Percentiles rank a stretch among this genome's conserved stretches.
phyloP scores from a whole-genome alignment of 2,797 vertebrate genomes.

The Anas bahamensis region DNA sequence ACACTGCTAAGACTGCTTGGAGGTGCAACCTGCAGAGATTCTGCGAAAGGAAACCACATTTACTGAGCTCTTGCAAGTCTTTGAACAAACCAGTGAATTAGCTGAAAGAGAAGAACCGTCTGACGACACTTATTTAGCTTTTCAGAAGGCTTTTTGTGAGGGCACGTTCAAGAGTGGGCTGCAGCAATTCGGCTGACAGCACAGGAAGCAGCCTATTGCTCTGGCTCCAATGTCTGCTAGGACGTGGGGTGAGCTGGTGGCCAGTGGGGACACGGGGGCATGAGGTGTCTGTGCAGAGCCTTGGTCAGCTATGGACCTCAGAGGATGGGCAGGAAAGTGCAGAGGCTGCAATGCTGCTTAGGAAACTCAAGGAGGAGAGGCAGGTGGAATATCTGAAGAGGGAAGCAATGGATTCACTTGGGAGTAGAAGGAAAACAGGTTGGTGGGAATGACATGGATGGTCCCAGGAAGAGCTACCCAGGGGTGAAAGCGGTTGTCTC shows the following conservation, averaged over 20 bases:
- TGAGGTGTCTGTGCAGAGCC: neutral
- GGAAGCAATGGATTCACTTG: neutral
- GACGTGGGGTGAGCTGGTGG: rapidly evolving
- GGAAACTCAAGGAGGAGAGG: neutral
- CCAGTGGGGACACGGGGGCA: neutral
- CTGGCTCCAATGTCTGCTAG: rapidly evolving
- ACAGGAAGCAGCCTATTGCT: neutral
- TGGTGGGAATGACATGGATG: neutral
- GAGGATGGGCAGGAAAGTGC: neutral
- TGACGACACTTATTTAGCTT: neutral
- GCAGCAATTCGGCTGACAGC: neutral
- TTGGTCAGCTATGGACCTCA: neutral
- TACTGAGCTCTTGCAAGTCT: neutral
- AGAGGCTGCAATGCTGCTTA: neutral
- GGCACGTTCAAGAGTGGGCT: rapidly evolving
- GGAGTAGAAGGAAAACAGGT: neutral
- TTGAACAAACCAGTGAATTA: neutral
- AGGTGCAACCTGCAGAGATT: neutral
- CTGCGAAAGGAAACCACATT: neutral
- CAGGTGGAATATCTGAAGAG: neutral
- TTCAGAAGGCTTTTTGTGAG: neutral
- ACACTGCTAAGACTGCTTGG: neutral
- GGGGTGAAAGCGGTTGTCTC: neutral
- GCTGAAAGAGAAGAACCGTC: neutral
- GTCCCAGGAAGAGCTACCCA: neutral